These are phyloP conservation scores for Luehdorfia chinensis DNA, from an alignment of 1,140 invertebrate species.

Conservation along the genomic window DNA sequence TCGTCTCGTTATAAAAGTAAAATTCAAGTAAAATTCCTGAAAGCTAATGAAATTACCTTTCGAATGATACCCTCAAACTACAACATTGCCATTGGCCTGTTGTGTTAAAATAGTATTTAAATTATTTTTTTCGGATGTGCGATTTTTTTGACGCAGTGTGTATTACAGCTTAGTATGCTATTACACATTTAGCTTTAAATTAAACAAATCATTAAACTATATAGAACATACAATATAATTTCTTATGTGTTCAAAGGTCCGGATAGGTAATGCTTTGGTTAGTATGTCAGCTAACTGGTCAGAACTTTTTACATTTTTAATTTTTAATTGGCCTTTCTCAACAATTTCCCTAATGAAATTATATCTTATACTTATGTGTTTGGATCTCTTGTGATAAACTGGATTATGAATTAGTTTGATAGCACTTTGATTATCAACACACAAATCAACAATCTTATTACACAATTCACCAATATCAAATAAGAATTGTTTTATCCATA, in stretches of 20 bases:
- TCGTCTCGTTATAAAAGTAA: too few relatives aligned
- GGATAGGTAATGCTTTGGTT: conserved; percentile 19
- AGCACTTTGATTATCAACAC: conserved; percentile 41
- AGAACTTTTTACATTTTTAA: conserved; percentile 21
- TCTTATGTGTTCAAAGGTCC: neutral
- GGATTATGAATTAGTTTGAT: conserved; percentile 39
- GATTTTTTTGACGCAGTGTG: too few relatives aligned
- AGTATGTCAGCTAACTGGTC: conserved; percentile 27
- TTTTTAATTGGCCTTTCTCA: conserved; percentile 14
- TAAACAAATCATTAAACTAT: too few relatives aligned
- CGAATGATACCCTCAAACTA: too few relatives aligned
- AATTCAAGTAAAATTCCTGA: too few relatives aligned
- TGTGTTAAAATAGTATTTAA: too few relatives aligned
- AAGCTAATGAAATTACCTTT: too few relatives aligned
- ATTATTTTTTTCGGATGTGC: too few relatives aligned
- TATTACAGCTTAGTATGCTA: too few relatives aligned
- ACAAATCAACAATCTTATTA: conserved; percentile 27
- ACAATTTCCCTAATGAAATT: conserved; percentile 43
- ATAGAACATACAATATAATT: too few relatives aligned
- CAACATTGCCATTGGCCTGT: too few relatives aligned
- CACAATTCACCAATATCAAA: conserved; percentile 30
- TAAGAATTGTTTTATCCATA: conserved; percentile 39
- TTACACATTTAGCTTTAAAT: too few relatives aligned
- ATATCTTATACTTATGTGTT: conserved; percentile 48
- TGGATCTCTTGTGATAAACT: conserved; percentile 37